These are phyloP conservation scores for Riptortus pedestris DNA, from an alignment of 1,140 invertebrate species.

Conservation along the genomic window DNA sequence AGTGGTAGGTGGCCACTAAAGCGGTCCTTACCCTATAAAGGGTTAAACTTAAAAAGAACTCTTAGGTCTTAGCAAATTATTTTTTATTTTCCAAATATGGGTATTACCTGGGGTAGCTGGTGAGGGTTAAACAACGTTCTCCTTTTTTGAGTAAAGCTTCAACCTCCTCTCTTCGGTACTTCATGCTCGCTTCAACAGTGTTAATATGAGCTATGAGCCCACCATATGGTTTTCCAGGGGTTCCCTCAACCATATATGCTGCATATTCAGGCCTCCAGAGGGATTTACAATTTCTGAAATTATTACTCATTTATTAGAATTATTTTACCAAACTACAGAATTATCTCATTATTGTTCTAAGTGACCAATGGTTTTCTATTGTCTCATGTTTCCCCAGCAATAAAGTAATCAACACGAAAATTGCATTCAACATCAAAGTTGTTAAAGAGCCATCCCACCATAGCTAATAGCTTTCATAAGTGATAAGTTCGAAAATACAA, in stretches of 20 bases:
- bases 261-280: conserved; percentile 97
- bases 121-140: conserved; percentile 81
- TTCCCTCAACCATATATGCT: conserved; percentile 99
- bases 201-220: conserved; percentile 92
- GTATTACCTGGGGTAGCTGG: conserved; percentile 78
- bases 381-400: background rate
- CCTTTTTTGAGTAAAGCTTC: conserved; percentile 59
- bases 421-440: too few relatives aligned
- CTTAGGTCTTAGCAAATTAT: too few relatives aligned
- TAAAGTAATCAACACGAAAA: background rate
- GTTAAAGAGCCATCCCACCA: too few relatives aligned
- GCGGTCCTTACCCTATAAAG: too few relatives aligned
- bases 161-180: conserved; percentile 75
- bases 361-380: background rate
- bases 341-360: background rate
- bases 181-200: conserved; percentile 96
- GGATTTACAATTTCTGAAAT: conserved; percentile 58
- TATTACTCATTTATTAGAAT: too few relatives aligned
- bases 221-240: conserved; percentile 90
- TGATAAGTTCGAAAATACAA: too few relatives aligned
- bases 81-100: too few relatives aligned
- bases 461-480: too few relatives aligned
- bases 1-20: too few relatives aligned
- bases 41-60: too few relatives aligned
- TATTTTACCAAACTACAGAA: background rate